These are phyloP conservation scores for Diglossa cyanea DNA, from an alignment of 2,797 vertebrate species.

Conservation along the genomic window DNA sequence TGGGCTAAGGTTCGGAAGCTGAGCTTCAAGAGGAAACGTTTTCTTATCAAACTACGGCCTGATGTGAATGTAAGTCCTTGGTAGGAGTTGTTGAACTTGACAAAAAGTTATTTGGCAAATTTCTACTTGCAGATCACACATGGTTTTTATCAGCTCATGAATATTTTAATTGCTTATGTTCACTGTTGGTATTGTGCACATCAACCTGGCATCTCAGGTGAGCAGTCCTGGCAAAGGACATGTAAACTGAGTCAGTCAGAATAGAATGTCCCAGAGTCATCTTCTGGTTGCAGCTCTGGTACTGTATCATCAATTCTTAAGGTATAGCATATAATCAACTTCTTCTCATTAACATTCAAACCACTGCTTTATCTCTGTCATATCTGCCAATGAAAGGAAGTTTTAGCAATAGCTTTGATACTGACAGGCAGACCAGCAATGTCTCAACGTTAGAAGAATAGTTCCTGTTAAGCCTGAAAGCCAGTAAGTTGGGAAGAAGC, in stretches of 20 bases:
- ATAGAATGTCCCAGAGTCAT: background rate
- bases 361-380: background rate
- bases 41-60: constrained; percentile 93
- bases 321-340: background rate
- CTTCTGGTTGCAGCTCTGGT: background rate
- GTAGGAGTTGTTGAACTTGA: background rate
- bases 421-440: background rate
- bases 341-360: background rate
- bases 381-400: background rate
- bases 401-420: background rate
- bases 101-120: background rate
- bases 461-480: background rate
- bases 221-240: background rate
- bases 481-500: background rate
- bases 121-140: background rate
- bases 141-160: background rate
- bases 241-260: background rate
- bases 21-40: constrained; percentile 98
- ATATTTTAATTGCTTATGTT: background rate
- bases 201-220: background rate
- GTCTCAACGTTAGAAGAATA: background rate
- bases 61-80: constrained; percentile 89
- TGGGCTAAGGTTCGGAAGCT: constrained; percentile 98
- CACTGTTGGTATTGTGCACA: background rate
- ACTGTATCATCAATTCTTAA: background rate